Base-by-base conservation (phyloP, 2,888 invertebrate species). In the Andricus quercusramuli region DNA sequence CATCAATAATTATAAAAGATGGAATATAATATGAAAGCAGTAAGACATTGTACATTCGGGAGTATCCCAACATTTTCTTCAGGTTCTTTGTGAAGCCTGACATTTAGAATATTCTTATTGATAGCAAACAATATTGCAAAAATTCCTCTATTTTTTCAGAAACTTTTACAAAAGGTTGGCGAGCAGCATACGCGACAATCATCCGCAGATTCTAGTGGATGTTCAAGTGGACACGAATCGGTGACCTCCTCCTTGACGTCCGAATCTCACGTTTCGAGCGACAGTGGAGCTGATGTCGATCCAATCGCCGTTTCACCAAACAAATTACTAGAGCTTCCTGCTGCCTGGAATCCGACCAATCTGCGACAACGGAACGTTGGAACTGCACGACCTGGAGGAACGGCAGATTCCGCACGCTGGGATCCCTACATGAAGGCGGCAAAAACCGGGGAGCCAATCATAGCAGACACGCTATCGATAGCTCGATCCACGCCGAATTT, bases 171-270 rank as follows among this genome's bases (percentile, higher is more conserved):
- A 81, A 92, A 92, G 79, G 90, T 90, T 4, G 89, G 90, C 3
- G 93, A 93, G 32, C 90, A 92, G 56, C 93, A 92, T 70, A 90
- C 88, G 13, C 90, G 92, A 4, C 93, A 93, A 68, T 90, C 92
- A 0, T 93, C 93, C 20, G 93, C 93, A 6, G 94, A 94, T 86
- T 94, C 94, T 0, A 94, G 94, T 84, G 94, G 94, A 5, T 94
- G 94, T 84, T 94, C 94, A 77, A 94, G 94, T 32, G 94, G 94
- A 6, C 94, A 94, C 80, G 94, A 94, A 82, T 94, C 94, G 79
- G 94, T 94, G 0, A 93, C 94, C 0, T 94, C 94, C 5, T 94
- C 94, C 0, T 86, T 94, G 15, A 94, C 94, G 51, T 93, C 94
- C 1, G 93, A 93, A 11, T 94, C 94, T 1, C 93, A 94, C 76